Base-by-base conservation (phyloP, 1,140 invertebrate species). In the Procambarus clarkii region DNA sequence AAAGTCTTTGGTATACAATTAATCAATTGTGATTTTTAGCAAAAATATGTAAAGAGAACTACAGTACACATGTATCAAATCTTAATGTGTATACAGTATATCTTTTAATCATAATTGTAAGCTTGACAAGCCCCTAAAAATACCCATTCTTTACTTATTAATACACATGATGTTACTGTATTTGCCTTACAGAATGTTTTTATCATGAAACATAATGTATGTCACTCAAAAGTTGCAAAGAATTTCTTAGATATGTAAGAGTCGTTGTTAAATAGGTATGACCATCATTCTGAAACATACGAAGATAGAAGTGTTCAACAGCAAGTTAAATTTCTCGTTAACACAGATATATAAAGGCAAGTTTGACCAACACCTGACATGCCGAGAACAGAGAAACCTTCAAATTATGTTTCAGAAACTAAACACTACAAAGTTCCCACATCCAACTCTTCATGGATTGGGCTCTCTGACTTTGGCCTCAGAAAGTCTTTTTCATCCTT, bases 401-500 rank as follows among this genome's bases (percentile, higher is more conserved):
- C 69, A 74, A 74, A 11, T 74, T 74, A 74, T 74, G 69, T 74
- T 74, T 74, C 69, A 74, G 69, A 74, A 4, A 34, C 69, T 74
- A 74, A 34, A 74, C 69, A 74, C 69, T 74, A 74, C 69, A 74
- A 74, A 74, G 69, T 74, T 74, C 69, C 69, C 34, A 74, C 69
- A 74, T 91, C 89, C 60, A 91, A 45, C 45, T 91, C 89, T 15
- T 71, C 45, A 69, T 79, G 48, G 11, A 50, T 18, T 60, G 82
- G 71, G 77, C 83, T 91, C 45, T 91, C 89, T 44, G 45, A 58
- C 48, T 85, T 76, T 48, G 81, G 82, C 58, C 71, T 81, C 24
- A 89, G 44, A 44, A 69, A 89, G 24, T 54, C 80, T 50, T 82
- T 82, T 45, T 89, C 78, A 84, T 85, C 89, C 74, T 84, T 85